Conservation (phyloP, 1,140 invertebrate species). For the Teleogryllus occipitalis region DNA sequence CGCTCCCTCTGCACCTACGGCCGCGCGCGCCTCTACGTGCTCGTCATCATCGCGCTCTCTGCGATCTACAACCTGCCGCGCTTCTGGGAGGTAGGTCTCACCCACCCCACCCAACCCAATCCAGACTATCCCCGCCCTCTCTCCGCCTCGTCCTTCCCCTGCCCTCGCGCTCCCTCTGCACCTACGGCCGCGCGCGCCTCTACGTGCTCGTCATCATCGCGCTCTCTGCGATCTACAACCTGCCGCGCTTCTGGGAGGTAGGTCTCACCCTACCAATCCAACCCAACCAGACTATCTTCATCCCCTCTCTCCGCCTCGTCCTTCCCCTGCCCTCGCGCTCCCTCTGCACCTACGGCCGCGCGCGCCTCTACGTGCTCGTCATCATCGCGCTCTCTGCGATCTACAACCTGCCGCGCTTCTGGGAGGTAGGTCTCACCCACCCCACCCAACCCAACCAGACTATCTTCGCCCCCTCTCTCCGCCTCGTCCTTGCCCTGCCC, state of each 20-base stretch:
- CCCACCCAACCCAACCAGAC: no score
- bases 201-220: constrained; percentile 74
- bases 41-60: constrained; percentile 70
- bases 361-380: constrained; percentile 70
- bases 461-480: no score
- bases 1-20: constrained; percentile 84
- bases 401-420: constrained; percentile 75
- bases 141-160: constrained; percentile 83
- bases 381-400: constrained; percentile 73
- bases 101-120: no score
- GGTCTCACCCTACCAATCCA: no score
- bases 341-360: constrained; percentile 83
- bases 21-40: constrained; percentile 74
- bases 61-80: constrained; percentile 79
- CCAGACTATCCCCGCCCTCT: no score
- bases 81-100: constrained; percentile 32
- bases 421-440: constrained; percentile 14
- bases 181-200: constrained; percentile 75
- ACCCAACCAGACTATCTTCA: no score
- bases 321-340: constrained; percentile 80
- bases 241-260: constrained; percentile 49
- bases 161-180: constrained; percentile 78
- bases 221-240: constrained; percentile 80
- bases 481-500: no score
- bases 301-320: no score